Percentiles rank a stretch among this genome's conserved stretches.
phyloP scores from a whole-genome alignment of 2,797 vertebrate species.

The Gastrophryne carolinensis region DNA sequence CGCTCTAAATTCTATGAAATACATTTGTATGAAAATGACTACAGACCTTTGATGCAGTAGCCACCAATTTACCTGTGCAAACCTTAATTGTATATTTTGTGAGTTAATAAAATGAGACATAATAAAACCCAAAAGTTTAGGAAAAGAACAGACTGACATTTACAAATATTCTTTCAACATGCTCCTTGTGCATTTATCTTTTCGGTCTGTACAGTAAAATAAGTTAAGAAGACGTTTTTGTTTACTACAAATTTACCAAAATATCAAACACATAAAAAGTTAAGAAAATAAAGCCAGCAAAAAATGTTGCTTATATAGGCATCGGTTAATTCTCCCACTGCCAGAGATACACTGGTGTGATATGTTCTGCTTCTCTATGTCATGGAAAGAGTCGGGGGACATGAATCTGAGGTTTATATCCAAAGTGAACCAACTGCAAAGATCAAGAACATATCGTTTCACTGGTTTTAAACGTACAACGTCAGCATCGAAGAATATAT shows the following conservation, averaged over 20 bases:
- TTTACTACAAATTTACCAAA: constrained; percentile 94
- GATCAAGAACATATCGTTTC: neutral
- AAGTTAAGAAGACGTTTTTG: constrained; percentile 79
- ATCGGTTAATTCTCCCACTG: constrained; percentile 63
- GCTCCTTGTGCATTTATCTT: constrained; percentile 72
- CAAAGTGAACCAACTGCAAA: constrained; percentile 56
- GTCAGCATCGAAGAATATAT: constrained; percentile 31
- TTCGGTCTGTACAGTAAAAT: constrained; percentile 77
- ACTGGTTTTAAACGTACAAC: constrained; percentile 8
- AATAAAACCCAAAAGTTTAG: neutral
- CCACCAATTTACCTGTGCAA: neutral
- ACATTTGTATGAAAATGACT: no score
- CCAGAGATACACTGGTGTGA: neutral
- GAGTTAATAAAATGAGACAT: neutral
- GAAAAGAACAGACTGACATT: constrained; percentile 65
- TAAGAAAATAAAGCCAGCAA: constrained; percentile 85
- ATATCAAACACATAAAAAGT: constrained; percentile 92
- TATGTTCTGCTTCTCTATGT: constrained; percentile 4
- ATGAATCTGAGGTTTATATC: constrained; percentile 75
- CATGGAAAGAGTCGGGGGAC: constrained; percentile 51
- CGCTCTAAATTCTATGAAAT: no score
- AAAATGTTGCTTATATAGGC: constrained; percentile 77
- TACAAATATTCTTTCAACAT: constrained; percentile 69
- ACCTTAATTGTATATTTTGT: neutral
- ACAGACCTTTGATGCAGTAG: neutral